Evolutionary conservation across 2,113 vertebrate genomes (phyloP).

Genomic region (Pavo muticus): DNA sequence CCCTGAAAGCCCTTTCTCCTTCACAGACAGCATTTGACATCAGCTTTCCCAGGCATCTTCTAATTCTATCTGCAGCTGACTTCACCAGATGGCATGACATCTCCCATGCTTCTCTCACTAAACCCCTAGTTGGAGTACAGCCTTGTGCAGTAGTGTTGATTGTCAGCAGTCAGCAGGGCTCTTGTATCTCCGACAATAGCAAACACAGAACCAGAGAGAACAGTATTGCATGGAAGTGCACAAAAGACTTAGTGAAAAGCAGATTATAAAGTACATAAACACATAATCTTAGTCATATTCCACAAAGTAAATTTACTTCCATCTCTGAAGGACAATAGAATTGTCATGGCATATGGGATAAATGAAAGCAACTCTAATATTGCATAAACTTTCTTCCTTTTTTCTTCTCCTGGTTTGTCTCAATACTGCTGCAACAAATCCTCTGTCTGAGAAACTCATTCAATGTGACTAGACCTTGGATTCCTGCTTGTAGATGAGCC

Average conservation of each 20-base stretch:
- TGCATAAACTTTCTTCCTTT: constrained; percentile 30
- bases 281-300: constrained; percentile 20
- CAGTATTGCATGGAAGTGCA: not conserved
- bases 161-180: not conserved
- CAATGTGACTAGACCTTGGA: constrained; percentile 69
- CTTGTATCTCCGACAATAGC: constrained; percentile 4
- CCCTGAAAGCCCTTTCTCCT: not conserved
- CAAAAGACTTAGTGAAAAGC: not conserved
- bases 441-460: constrained; percentile 52
- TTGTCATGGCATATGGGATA: constrained; percentile 41
- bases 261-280: constrained; percentile 1
- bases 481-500: constrained; percentile 71
- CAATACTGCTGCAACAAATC: constrained; percentile 67
- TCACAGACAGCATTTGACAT: not conserved
- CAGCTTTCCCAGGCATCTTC: not conserved
- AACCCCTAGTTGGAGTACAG: not conserved
- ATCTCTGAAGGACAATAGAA: constrained; percentile 58
- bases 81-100: not conserved
- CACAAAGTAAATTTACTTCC: constrained; percentile 41
- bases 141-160: not conserved
- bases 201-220: not conserved
- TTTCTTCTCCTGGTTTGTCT: constrained; percentile 23
- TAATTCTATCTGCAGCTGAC: not conserved
- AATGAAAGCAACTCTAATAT: constrained; percentile 54
- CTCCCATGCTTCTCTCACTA: not conserved